Percentiles rank a stretch among this genome's conserved stretches.
These are phyloP conservation scores for Eilema caniola DNA, from an alignment of 2,888 invertebrate genomes.

Conservation along the genomic window DNA sequence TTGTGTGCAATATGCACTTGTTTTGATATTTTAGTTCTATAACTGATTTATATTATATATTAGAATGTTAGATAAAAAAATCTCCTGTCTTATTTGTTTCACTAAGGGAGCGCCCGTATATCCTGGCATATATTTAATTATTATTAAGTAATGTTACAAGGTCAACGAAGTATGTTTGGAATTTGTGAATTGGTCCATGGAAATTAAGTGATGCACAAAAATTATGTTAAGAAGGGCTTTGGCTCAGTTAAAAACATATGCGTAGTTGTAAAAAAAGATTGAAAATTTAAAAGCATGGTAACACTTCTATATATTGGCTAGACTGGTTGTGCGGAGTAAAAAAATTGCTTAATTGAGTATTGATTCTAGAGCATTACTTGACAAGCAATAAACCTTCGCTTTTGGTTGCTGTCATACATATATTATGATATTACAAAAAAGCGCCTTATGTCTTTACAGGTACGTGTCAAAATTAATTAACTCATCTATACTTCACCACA, in stretches of 20 bases:
- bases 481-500: too few species aligned
- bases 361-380: too few species aligned
- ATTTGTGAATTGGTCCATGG: conserved; percentile 36
- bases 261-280: background rate
- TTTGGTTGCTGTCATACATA: background rate
- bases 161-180: conserved; percentile 42
- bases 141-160: conserved; percentile 40
- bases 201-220: background rate
- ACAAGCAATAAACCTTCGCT: background rate
- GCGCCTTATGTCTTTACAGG: too few species aligned
- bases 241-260: background rate
- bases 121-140: conserved; percentile 38
- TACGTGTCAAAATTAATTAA: too few species aligned
- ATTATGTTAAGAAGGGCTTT: background rate
- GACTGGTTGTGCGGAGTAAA: background rate
- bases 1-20: background rate
- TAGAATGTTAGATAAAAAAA: conserved; percentile 35
- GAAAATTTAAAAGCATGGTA: background rate
- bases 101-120: conserved; percentile 36
- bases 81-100: conserved; percentile 49
- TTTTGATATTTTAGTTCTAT: conserved; percentile 38
- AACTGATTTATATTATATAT: conserved; percentile 30
- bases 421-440: too few species aligned
- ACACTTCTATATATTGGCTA: background rate
- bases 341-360: background rate